Evolutionary conservation across 2,888 invertebrate genomes (phyloP).

Genomic region (Chrysomela aeneicollis): DNA sequence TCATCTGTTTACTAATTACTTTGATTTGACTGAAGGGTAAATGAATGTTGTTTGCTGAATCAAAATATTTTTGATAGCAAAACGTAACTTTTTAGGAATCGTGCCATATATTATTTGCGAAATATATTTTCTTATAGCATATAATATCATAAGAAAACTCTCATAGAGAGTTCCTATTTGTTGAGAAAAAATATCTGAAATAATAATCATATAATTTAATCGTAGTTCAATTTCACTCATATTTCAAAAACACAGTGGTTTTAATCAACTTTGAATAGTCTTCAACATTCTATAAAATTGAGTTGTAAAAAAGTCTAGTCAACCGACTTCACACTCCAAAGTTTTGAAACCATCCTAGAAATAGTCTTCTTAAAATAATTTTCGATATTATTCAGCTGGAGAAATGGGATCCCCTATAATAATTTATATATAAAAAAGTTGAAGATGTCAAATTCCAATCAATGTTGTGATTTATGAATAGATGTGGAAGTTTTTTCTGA

Average conservation of each 20-base stretch:
- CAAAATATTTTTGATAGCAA: constrained; percentile 16
- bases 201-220: no score
- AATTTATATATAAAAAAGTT: constrained; percentile 18
- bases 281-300: not conserved
- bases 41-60: not conserved
- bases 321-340: not conserved
- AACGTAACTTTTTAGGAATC: constrained; percentile 30
- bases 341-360: no score
- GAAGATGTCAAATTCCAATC: constrained; percentile 24
- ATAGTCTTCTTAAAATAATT: not conserved
- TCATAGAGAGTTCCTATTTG: no score
- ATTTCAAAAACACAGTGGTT: no score
- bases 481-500: constrained; percentile 31
- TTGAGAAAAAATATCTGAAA: no score
- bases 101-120: constrained; percentile 30
- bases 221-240: no score
- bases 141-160: not conserved
- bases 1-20: not conserved
- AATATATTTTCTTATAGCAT: constrained; percentile 18
- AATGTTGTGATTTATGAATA: constrained; percentile 37
- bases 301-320: constrained; percentile 5
- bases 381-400: not conserved
- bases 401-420: constrained; percentile 1
- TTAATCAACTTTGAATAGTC: no score
- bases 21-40: not conserved